A percentile compares a stretch with the other conserved stretches of the same genome.
phyloP scores from a whole-genome alignment of 1,140 invertebrate species.

The Acyrthosiphon pisum region DNA sequence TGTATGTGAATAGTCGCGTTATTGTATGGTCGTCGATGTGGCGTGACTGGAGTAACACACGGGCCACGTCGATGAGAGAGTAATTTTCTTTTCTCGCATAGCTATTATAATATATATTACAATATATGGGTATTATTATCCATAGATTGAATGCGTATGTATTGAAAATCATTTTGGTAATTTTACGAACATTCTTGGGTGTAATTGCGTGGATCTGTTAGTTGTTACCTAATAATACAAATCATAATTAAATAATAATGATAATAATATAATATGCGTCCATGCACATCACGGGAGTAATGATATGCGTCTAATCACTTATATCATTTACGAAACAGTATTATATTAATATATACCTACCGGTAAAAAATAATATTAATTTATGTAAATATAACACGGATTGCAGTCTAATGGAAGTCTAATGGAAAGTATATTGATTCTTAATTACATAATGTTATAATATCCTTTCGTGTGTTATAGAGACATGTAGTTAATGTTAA shows the following conservation, averaged over 20 bases:
- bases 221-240: not conserved
- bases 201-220: not conserved
- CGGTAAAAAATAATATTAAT: not conserved
- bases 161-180: conserved; percentile 10
- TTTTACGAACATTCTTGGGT: not conserved
- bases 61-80: too few species aligned
- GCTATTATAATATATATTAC: not conserved
- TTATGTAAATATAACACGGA: not conserved
- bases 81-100: not conserved
- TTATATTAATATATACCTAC: not conserved
- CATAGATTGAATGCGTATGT: not conserved
- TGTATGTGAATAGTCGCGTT: not conserved
- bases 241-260: not conserved
- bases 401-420: not conserved
- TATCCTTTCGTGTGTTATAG: not conserved
- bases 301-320: not conserved
- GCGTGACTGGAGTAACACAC: conserved; percentile 1
- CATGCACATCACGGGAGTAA: not conserved
- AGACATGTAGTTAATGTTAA: not conserved
- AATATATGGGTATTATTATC: not conserved
- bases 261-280: not conserved
- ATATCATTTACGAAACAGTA: not conserved
- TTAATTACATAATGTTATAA: not conserved
- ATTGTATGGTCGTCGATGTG: not conserved
- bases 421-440: not conserved